Conservation (phyloP, 2,113 vertebrate species). For the Symphodus melops region DNA sequence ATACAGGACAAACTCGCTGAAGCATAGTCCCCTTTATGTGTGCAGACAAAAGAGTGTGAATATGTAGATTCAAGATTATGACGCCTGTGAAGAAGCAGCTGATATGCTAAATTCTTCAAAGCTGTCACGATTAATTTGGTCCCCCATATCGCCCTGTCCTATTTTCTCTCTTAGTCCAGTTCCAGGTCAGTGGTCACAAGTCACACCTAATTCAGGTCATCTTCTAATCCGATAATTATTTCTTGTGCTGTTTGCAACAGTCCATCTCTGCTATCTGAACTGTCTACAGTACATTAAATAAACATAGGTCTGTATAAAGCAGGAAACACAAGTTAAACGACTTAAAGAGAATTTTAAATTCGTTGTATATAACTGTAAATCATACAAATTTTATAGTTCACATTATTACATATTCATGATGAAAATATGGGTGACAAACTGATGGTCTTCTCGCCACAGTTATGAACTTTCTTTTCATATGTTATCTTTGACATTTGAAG, state of each 20-base stretch:
- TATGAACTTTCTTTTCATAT: background rate
- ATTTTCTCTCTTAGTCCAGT: slow-evolving; percentile 64
- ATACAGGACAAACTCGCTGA: background rate
- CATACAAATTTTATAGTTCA: background rate
- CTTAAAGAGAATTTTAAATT: background rate
- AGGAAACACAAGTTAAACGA: background rate
- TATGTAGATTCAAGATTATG: slow-evolving; percentile 40
- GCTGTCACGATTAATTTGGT: slow-evolving; percentile 67
- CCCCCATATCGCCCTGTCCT: slow-evolving; percentile 59
- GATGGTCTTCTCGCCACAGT: background rate
- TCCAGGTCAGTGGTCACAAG: slow-evolving; percentile 75
- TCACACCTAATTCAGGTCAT: slow-evolving; percentile 64
- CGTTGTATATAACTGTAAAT: background rate
- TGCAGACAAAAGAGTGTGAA: slow-evolving; percentile 32
- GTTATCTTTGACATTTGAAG: background rate
- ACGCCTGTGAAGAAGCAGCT: slow-evolving; percentile 41
- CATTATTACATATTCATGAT: background rate
- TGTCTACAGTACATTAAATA: background rate
- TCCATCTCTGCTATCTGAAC: slow-evolving; percentile 15
- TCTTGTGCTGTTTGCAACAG: slow-evolving; percentile 17
- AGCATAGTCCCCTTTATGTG: background rate
- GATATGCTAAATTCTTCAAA: slow-evolving; percentile 62
- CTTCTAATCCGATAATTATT: slow-evolving; percentile 55
- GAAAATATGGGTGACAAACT: background rate
- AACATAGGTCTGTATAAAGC: background rate